phyloP scores from a whole-genome alignment of 1,140 invertebrate species.

The Polypedilum vanderplanki region DNA sequence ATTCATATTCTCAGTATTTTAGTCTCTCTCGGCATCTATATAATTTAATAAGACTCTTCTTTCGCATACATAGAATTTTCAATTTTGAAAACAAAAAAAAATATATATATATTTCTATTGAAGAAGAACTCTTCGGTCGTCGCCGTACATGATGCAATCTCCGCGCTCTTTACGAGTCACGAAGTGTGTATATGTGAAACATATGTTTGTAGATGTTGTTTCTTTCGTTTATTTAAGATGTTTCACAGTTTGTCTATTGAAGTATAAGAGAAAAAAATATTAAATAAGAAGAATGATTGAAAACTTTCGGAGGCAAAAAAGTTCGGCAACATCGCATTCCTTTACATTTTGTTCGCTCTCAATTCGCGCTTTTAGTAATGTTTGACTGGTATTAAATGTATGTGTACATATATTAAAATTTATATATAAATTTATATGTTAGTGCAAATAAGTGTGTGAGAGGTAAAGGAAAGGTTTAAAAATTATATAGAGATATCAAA shows the following conservation, averaged over 20 bases:
- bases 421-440: not conserved
- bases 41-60: conserved; percentile 37
- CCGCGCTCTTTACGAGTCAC: not conserved
- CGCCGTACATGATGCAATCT: conserved; percentile 16
- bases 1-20: conserved; percentile 30
- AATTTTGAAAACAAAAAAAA: conserved; percentile 29
- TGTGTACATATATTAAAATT: not conserved
- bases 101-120: not conserved
- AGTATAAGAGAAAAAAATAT: conserved; percentile 22
- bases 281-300: conserved; percentile 24
- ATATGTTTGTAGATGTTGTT: conserved; percentile 25
- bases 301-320: conserved; percentile 1
- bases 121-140: not conserved
- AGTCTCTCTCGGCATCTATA: conserved; percentile 31
- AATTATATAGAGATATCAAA: no score
- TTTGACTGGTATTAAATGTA: no score
- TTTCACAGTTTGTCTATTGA: conserved; percentile 15
- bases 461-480: no score
- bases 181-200: not conserved
- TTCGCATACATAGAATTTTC: conserved; percentile 41
- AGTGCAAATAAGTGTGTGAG: not conserved
- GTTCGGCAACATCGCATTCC: conserved; percentile 16
- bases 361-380: no score
- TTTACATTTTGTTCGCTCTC: no score
- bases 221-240: conserved; percentile 11